Conservation (phyloP, 2,113 vertebrate genomes). For the Dermatemys mawii region DNA sequence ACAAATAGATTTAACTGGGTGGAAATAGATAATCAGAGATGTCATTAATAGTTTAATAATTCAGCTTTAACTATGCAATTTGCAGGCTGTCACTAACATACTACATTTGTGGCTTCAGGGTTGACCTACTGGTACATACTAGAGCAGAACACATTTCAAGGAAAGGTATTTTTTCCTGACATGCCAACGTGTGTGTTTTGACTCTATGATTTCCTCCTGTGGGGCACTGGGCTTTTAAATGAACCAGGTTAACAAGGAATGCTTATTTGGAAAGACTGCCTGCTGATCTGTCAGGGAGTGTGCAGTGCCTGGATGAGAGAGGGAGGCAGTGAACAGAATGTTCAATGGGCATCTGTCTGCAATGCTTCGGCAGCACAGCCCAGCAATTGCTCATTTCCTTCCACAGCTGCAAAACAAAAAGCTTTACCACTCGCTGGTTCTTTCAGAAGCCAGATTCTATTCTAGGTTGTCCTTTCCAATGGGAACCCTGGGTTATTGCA, state of each 20-base stretch:
- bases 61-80: background rate
- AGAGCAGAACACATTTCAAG: background rate
- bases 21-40: background rate
- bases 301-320: background rate
- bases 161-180: background rate
- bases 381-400: background rate
- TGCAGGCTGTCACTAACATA: background rate
- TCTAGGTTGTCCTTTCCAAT: background rate
- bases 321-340: background rate
- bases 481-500: background rate
- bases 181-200: background rate
- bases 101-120: background rate
- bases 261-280: background rate
- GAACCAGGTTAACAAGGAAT: background rate
- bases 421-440: background rate
- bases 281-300: background rate
- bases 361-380: background rate
- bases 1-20: background rate
- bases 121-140: background rate
- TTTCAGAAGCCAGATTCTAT: background rate
- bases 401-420: background rate
- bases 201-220: conserved; percentile 17
- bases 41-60: background rate
- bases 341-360: background rate
- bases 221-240: background rate